phyloP scores from a whole-genome alignment of 1,140 invertebrate species.

The Aphelinus certus region DNA sequence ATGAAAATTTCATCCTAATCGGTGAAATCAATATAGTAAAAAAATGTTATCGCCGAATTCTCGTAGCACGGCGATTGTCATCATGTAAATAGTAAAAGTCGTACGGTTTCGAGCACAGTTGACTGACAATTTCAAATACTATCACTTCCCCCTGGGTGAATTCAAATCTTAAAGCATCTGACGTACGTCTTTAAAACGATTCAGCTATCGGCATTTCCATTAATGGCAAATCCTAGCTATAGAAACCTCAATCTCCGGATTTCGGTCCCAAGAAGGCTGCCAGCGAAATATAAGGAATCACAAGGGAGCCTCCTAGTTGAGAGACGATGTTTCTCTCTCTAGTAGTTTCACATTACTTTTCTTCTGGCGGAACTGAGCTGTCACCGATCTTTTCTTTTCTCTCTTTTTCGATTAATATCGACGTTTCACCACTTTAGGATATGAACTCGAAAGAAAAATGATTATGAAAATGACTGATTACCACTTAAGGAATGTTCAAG shows the following conservation, averaged over 20 bases:
- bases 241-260: slow-evolving; percentile 19
- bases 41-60: too few species aligned
- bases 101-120: slow-evolving; percentile 8
- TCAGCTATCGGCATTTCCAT: slow-evolving; percentile 23
- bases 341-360: not conserved
- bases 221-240: slow-evolving; percentile 22
- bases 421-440: too few species aligned
- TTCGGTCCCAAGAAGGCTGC: slow-evolving; percentile 14
- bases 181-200: not conserved
- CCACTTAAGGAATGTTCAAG: too few species aligned
- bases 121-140: slow-evolving; percentile 18
- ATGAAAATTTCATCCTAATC: too few species aligned
- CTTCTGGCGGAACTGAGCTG: not conserved
- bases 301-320: not conserved
- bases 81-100: not conserved
- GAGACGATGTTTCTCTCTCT: not conserved
- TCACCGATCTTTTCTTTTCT: not conserved
- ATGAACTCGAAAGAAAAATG: too few species aligned
- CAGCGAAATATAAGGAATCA: slow-evolving; percentile 26
- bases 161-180: slow-evolving; percentile 4
- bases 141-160: not conserved
- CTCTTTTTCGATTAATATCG: not conserved
- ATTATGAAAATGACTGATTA: too few species aligned
- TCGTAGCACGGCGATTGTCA: too few species aligned
- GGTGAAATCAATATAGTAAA: too few species aligned